These are phyloP conservation scores for Trogon melanurus DNA, from an alignment of 2,113 vertebrate genomes.

Conservation along the genomic window DNA sequence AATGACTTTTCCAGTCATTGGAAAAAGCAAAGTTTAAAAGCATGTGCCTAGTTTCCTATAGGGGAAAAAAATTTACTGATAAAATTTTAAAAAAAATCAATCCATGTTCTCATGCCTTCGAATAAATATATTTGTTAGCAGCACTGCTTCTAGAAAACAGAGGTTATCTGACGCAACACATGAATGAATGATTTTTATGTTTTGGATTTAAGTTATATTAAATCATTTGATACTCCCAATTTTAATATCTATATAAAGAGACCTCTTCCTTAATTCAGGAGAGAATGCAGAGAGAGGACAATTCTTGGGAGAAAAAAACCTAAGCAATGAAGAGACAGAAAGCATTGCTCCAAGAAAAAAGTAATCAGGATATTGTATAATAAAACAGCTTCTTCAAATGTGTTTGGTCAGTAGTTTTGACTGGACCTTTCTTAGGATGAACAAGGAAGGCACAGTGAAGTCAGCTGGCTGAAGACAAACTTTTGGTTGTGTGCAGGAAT, in stretches of 20 bases:
- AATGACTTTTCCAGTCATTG: not conserved
- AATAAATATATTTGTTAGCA: not conserved
- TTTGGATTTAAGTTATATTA: not conserved
- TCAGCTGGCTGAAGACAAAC: not conserved
- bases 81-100: not conserved
- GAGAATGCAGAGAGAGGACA: not conserved
- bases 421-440: not conserved
- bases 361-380: not conserved
- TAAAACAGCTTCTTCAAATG: not conserved
- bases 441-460: not conserved
- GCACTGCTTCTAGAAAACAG: not conserved
- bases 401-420: not conserved
- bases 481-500: not conserved
- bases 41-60: not conserved
- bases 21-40: not conserved
- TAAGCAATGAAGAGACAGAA: not conserved
- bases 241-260: not conserved
- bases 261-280: not conserved
- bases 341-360: not conserved
- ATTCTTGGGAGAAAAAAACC: not conserved
- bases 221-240: not conserved
- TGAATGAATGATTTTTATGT: not conserved
- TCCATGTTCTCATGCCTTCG: not conserved
- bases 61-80: not conserved
- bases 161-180: not conserved